Evolutionary conservation across 1,140 invertebrate genomes (phyloP).

Genomic region (Drosophila takahashii): DNA sequence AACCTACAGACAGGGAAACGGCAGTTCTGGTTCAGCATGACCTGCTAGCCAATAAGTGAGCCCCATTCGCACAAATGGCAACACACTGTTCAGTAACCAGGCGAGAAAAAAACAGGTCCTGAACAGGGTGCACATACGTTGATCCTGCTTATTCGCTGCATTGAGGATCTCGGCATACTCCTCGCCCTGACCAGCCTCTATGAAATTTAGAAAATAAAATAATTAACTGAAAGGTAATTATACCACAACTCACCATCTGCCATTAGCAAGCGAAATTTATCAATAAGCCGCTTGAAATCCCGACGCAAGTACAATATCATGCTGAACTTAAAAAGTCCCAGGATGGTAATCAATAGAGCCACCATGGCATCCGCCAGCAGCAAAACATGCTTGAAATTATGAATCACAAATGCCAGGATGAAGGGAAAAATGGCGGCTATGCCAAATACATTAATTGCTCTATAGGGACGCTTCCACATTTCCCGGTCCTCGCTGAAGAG

Average conservation of each 20-base stretch:
- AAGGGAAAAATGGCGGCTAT: constrained; percentile 40
- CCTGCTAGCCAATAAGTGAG: constrained; percentile 25
- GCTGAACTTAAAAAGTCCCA: constrained; percentile 49
- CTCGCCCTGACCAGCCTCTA: constrained; percentile 15
- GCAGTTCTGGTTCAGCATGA: constrained; percentile 37
- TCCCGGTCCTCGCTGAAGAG: constrained; percentile 19
- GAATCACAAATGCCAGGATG: constrained; percentile 31
- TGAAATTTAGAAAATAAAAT: too few species aligned
- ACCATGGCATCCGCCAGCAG: constrained; percentile 43
- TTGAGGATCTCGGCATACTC: constrained; percentile 24
- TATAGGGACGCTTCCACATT: constrained; percentile 46
- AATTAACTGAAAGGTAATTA: too few species aligned
- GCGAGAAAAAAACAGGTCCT: constrained; percentile 45
- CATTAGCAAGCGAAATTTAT: constrained; percentile 26
- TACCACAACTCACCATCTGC: constrained; percentile 17
- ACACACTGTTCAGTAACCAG: constrained; percentile 16
- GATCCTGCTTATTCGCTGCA: constrained; percentile 37
- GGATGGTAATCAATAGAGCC: constrained; percentile 32
- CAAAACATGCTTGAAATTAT: constrained; percentile 39
- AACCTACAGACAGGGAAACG: constrained; percentile 51
- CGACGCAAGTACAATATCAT: constrained; percentile 34
- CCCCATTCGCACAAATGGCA: constrained; percentile 37
- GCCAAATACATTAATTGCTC: constrained; percentile 17
- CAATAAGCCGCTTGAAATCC: constrained; percentile 33
- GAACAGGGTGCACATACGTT: constrained; percentile 39